Percentiles rank a stretch among this genome's conserved stretches.
Evolutionary conservation across 2,888 invertebrate genomes (phyloP).

Genomic region (Trichopria drosophilae): DNA sequence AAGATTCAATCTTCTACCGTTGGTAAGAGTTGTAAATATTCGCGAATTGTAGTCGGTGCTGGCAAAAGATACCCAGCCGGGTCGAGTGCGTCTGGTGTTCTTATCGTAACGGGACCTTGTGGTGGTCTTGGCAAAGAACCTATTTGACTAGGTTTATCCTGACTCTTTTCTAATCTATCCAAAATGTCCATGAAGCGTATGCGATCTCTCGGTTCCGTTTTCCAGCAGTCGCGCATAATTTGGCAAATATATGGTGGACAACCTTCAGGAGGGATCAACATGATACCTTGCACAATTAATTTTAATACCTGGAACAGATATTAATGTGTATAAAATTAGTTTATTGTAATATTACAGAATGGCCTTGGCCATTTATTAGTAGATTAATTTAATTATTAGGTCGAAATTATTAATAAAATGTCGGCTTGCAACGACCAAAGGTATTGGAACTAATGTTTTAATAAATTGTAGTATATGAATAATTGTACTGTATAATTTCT

Average conservation of each 20-base stretch:
- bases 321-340: not conserved
- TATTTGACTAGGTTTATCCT: slow-evolving; percentile 44
- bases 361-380: no score
- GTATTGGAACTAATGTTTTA: no score
- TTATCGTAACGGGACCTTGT: slow-evolving; percentile 60
- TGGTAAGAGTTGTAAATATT: slow-evolving; percentile 65
- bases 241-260: slow-evolving; percentile 74
- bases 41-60: slow-evolving; percentile 61
- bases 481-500: no score
- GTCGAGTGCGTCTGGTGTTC: slow-evolving; percentile 63
- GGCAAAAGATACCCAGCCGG: slow-evolving; percentile 72
- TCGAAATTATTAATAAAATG: no score
- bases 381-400: no score
- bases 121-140: slow-evolving; percentile 61
- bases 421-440: no score
- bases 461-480: no score
- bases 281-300: slow-evolving; percentile 77
- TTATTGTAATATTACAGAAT: not conserved
- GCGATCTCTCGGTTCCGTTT: slow-evolving; percentile 76
- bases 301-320: slow-evolving; percentile 66
- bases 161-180: slow-evolving; percentile 64
- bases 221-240: slow-evolving; percentile 80
- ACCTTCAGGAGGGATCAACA: slow-evolving; percentile 78
- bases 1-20: no score
- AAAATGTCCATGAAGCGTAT: slow-evolving; percentile 73